These are phyloP conservation scores for Metalampra italica DNA, from an alignment of 2,888 invertebrate species.

Conservation along the genomic window DNA sequence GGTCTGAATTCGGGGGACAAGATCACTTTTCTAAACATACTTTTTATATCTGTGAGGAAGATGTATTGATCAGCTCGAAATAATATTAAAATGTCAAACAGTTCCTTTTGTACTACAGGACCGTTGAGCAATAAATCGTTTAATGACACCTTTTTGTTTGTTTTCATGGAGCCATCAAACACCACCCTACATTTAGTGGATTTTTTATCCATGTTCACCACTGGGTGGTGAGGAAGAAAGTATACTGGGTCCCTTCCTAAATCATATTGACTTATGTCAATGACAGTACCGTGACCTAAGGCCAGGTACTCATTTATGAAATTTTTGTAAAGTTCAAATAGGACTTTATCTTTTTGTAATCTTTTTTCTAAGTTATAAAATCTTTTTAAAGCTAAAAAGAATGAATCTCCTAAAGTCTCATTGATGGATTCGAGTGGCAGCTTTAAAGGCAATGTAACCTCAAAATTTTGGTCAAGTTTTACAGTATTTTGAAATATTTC, in stretches of 20 bases:
- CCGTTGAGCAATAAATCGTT: neutral
- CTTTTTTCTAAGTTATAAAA: neutral
- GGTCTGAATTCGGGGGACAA: neutral
- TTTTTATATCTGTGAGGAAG: neutral
- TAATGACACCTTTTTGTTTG: neutral
- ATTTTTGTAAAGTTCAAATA: conserved; percentile 3
- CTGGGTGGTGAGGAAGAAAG: conserved; percentile 16
- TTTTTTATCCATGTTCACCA: neutral
- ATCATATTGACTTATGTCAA: conserved; percentile 12
- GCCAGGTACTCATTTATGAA: conserved; percentile 10
- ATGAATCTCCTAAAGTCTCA: neutral
- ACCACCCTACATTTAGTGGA: neutral
- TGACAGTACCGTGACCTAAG: conserved; percentile 7
- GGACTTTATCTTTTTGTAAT: neutral
- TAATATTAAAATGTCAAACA: conserved; percentile 1
- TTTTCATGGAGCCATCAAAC: neutral
- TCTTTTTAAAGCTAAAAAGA: neutral
- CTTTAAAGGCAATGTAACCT: neutral
- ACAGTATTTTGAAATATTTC: neutral
- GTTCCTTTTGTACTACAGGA: neutral
- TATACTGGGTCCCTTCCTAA: conserved; percentile 12
- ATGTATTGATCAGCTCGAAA: neutral
- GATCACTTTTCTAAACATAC: neutral
- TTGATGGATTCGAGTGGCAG: neutral
- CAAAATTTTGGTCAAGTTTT: neutral